Conservation (phyloP, 2,888 invertebrate species). For the Vesta saturnalis region DNA sequence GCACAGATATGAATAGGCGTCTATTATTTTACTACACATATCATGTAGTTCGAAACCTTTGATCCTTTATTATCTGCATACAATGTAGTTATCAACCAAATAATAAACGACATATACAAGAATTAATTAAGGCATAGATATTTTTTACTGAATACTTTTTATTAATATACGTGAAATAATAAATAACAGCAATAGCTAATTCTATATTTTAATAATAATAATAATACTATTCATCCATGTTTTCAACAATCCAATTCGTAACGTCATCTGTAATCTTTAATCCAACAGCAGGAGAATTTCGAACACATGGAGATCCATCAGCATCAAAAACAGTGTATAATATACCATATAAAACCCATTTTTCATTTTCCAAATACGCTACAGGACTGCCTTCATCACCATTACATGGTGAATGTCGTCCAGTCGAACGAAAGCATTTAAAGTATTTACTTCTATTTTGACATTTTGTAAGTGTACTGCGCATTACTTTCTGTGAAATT, state of each 20-base stretch:
- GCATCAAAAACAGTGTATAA: slow-evolving; percentile 3
- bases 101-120: too few relatives aligned
- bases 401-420: slow-evolving; percentile 1
- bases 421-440: slow-evolving; percentile 11
- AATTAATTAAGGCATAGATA: too few relatives aligned
- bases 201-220: too few relatives aligned
- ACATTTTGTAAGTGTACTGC: not conserved
- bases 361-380: not conserved
- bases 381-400: slow-evolving; percentile 26
- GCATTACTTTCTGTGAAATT: not conserved
- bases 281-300: not conserved
- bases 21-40: too few relatives aligned
- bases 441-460: not conserved
- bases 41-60: not conserved
- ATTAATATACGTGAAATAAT: too few relatives aligned
- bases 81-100: too few relatives aligned
- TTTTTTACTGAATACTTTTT: too few relatives aligned
- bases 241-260: slow-evolving; percentile 21
- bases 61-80: not conserved
- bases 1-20: too few relatives aligned
- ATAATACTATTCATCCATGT: slow-evolving; percentile 3
- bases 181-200: too few relatives aligned
- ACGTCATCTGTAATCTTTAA: slow-evolving; percentile 17
- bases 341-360: slow-evolving; percentile 23
- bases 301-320: slow-evolving; percentile 8